Conservation (phyloP, 2,113 vertebrate species). For the pig (Sus scrofa) region T2T-Sscrofa CM000812.6:87577001-87577500, state of each 20-base stretch:
- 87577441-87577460: background rate
- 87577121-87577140: background rate
- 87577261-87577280: background rate
- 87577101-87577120: background rate
- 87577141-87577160: constrained; percentile 44
- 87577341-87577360: background rate
- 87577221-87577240: background rate
- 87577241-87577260: background rate
- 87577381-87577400: background rate
- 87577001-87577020: constrained; percentile 51
- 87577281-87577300: background rate
- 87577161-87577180: background rate
- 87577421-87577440: background rate
- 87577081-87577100: constrained; percentile 13
- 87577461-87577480: background rate
- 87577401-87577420: background rate
- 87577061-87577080: background rate
- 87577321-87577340: constrained; percentile 8
- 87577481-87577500: constrained; percentile 24
- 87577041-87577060: constrained; percentile 23
- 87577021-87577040: constrained; percentile 60
- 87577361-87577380: background rate
- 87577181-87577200: background rate
- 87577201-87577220: background rate
- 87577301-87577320: background rate